Percentiles rank a stretch among this genome's conserved stretches.
Evolutionary conservation across 2,113 vertebrate genomes (phyloP).

Genomic region (Cebus imitator): DNA sequence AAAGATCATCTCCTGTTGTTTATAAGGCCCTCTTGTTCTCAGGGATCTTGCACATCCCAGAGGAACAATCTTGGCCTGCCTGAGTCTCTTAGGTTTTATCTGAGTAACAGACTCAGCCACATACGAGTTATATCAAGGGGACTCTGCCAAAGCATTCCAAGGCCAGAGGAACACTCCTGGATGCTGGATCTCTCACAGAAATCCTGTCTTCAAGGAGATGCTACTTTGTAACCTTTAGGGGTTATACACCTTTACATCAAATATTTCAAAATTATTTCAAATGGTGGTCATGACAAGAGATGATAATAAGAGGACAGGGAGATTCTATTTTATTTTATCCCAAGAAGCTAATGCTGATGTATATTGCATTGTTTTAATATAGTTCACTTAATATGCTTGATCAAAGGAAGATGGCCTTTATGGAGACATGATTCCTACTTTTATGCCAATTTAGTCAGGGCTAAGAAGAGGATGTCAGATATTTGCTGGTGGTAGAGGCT

Average conservation of each 20-base stretch:
- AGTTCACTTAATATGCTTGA: not conserved
- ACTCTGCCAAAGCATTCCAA: not conserved
- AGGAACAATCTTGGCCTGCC: not conserved
- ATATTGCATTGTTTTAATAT: not conserved
- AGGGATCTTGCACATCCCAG: not conserved
- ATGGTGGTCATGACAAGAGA: not conserved
- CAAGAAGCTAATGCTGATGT: not conserved
- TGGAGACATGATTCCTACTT: not conserved
- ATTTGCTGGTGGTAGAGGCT: not conserved
- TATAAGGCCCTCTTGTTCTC: not conserved
- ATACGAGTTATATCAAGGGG: not conserved
- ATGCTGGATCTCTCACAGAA: not conserved
- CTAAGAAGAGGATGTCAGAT: not conserved
- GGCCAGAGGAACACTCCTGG: not conserved
- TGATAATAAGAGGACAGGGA: not conserved
- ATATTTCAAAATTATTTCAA: not conserved
- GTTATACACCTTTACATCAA: not conserved
- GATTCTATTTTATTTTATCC: not conserved
- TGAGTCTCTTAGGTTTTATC: not conserved
- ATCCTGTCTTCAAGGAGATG: not conserved
- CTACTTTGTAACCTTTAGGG: not conserved
- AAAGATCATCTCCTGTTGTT: not conserved
- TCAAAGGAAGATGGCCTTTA: not conserved
- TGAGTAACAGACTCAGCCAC: not conserved
- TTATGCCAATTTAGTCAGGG: not conserved